Evolutionary conservation across 2,888 invertebrate species (phyloP), one percentile per base, ranked within the genome.

Genomic region (Stenolophus ochropezus): DNA sequence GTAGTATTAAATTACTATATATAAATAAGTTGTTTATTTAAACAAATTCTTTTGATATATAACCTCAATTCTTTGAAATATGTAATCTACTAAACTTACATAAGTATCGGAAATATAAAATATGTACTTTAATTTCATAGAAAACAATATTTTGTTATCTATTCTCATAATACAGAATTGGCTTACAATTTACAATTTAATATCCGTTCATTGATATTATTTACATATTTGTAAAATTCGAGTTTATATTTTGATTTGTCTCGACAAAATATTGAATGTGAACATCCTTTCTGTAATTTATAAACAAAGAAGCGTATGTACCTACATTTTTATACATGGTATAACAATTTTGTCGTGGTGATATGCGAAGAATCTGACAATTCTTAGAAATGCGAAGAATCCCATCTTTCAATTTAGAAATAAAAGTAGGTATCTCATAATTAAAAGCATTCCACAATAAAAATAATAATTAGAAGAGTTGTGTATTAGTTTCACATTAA

Each of bases 381-480:
- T 20, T 73, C 47, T 20, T 1, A 14, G 20, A 74, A 16, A 53
- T 75, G 21, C 25, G 6, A 25, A 49, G 53, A 75, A 75, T 75
- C 16, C 23, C n/a, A 25, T 74, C 25, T 47, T 73, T 47, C 21
- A n/a, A 73, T 49, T 73, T 14, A 23, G 21, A 49, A 23, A 47
- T 49, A 49, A 61, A 58, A 61, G 23, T n/a, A 61, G 11, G 14
- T 23, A 16, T 25, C 56, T 23, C 56, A 51, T 76, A 53, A 56
- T 76, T 76, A 53, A 56, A 53, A 53, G 23, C 49, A 56, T 23
- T 56, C 53, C 49, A 76, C 23, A 75, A 53, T 49, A 51, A 75
- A 49, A 51, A 53, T 47, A 23, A 61, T 25, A 61, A 61, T 61
- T 25, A 61, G n/a, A 25, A 4, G 1, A n/a, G 23, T 61, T 61